Conservation (phyloP, 2,113 vertebrate genomes). For the Xiphias gladius region DNA sequence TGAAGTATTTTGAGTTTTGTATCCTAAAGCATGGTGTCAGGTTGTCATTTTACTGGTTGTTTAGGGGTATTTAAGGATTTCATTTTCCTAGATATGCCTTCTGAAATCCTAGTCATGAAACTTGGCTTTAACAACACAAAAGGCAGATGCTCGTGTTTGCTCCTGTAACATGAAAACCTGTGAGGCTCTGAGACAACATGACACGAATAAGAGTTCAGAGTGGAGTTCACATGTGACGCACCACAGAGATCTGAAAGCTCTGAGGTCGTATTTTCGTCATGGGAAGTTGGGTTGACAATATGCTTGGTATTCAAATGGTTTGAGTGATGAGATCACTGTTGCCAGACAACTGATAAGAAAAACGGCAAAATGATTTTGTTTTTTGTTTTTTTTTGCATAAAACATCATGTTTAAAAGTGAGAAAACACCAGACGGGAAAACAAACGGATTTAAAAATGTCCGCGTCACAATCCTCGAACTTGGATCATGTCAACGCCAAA, state of each 20-base stretch:
- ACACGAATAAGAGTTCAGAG: not conserved
- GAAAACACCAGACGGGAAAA: not conserved
- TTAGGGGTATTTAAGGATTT: too few species aligned
- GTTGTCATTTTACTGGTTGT: too few species aligned
- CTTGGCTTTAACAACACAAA: not conserved
- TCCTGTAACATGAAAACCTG: too few species aligned
- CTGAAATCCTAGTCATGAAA: not conserved
- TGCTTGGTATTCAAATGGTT: not conserved
- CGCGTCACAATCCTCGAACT: too few species aligned
- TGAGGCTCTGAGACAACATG: too few species aligned
- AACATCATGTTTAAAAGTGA: not conserved
- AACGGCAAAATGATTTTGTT: not conserved
- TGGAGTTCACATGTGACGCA: not conserved
- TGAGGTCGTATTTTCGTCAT: not conserved
- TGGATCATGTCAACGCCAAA: too few species aligned
- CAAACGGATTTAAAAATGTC: not conserved
- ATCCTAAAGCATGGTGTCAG: too few species aligned
- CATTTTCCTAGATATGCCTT: not conserved
- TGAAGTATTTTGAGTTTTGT: too few species aligned
- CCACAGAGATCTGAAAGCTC: not conserved
- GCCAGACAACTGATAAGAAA: not conserved
- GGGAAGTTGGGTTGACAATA: not conserved
- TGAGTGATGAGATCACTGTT: too few species aligned
- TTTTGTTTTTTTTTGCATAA: not conserved
- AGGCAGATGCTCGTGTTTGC: too few species aligned